Evolutionary conservation across 2,113 vertebrate genomes (phyloP), one percentile per base, ranked within the genome.

Genomic region (Panthera leo): DNA sequence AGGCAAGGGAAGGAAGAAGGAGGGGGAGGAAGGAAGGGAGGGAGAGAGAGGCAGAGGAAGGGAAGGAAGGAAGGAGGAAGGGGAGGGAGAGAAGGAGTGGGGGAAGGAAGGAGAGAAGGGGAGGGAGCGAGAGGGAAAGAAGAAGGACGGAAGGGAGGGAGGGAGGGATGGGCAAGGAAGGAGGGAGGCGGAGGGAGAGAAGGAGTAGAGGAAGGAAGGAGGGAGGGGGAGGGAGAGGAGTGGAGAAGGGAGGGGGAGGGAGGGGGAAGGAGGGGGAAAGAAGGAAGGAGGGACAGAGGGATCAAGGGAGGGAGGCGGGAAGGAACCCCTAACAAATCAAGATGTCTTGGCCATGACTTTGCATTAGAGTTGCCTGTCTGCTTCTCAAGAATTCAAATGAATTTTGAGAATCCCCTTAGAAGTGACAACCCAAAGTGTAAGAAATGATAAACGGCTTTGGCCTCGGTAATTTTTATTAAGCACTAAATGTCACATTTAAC

Each of bases 401-500:
- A 98, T 96, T 93, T 93, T 97, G 96, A 98, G 98, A 98, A 98
- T 98, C 98, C 98, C 98, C 98, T 98, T 95, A 98, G 98, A 98
- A 98, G 98, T 99, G 99, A 99, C 99, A 99, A 98, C 98, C 98
- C 98, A 97, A 96, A 99, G 99, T 98, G 98, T 98, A 98, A 98
- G 99, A 99, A 99, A 99, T 99, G 99, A 99, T 99, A 99, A 99
- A 99, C 99, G 98, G 99, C 99, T 99, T 99, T 99, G 99, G 99
- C 99, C 99, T 98, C 98, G 99, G 99, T 99, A 99, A 99, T 99
- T 99, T 99, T 99, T 99, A 99, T 99, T 99, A 99, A 99, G 99
- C 99, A 99, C 99, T 99, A 99, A 99, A 99, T 99, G 99, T 99
- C 99, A 99, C 99, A 99, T 99, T 99, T 99, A 99, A 99, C 99